phyloP scores from a whole-genome alignment of 2,113 vertebrate species.

The Nothobranchius kuhntae region DNA sequence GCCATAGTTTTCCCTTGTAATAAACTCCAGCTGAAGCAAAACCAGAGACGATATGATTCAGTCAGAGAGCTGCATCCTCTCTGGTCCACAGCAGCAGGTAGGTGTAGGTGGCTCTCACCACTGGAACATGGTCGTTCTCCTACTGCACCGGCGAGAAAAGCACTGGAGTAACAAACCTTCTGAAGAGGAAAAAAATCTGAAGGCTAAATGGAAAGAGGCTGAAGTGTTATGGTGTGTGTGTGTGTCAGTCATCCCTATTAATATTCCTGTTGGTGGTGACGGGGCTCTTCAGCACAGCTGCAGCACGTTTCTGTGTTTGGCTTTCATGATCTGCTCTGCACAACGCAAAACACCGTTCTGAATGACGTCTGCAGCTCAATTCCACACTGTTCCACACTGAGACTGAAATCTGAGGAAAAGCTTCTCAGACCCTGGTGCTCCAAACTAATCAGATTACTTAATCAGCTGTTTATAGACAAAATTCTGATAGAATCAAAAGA shows the following conservation, averaged over 20 bases:
- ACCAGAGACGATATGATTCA: constrained; percentile 19
- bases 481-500: not conserved
- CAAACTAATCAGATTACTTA: not conserved
- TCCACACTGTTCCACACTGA: not conserved
- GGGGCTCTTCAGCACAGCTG: constrained; percentile 42
- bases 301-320: constrained; percentile 12
- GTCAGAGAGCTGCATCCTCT: constrained; percentile 26
- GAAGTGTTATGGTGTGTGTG: constrained; percentile 34
- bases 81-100: constrained; percentile 47
- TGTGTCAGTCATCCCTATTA: constrained; percentile 18
- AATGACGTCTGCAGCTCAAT: too few species aligned
- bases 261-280: constrained; percentile 6
- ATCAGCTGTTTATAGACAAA: not conserved
- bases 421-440: not conserved
- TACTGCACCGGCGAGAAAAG: not conserved
- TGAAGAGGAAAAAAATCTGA: constrained; percentile 23
- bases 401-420: not conserved
- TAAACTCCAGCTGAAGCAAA: constrained; percentile 35
- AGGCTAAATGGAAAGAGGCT: constrained; percentile 30
- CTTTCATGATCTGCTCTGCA: constrained; percentile 5
- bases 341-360: not conserved
- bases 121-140: constrained; percentile 7
- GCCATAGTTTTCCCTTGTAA: constrained; percentile 15
- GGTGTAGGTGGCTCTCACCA: constrained; percentile 24
- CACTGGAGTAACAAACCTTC: constrained; percentile 13